phyloP scores from a whole-genome alignment of 2,113 vertebrate species.

The Coptodon rendalli region DNA sequence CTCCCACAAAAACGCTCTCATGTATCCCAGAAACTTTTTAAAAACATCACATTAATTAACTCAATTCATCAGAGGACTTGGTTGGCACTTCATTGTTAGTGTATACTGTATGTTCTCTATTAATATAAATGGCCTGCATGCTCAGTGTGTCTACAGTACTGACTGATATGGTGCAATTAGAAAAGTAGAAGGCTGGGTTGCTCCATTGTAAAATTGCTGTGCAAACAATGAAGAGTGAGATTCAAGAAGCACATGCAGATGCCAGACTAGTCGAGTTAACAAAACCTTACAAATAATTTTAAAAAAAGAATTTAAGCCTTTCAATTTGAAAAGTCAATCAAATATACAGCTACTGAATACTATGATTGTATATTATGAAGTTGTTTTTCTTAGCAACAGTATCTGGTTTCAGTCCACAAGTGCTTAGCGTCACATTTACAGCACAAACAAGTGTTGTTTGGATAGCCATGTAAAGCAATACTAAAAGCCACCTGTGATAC shows the following conservation, averaged over 20 bases:
- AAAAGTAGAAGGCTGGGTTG: not conserved
- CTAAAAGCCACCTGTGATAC: not conserved
- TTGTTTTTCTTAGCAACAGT: not conserved
- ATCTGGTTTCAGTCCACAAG: not conserved
- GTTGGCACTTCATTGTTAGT: not conserved
- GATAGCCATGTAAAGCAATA: not conserved
- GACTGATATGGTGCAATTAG: not conserved
- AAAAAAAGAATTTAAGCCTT: not conserved
- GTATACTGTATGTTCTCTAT: not conserved
- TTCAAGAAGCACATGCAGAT: not conserved
- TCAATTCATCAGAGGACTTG: not conserved
- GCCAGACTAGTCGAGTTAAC: not conserved
- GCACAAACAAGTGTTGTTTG: not conserved
- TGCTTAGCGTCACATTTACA: not conserved
- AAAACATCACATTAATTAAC: not conserved
- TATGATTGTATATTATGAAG: not conserved
- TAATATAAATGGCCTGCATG: not conserved
- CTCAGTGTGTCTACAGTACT: not conserved
- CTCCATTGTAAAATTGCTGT: slow-evolving; percentile 44
- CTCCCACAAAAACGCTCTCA: not conserved
- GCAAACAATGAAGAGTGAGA: slow-evolving; percentile 13
- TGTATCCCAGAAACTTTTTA: not conserved
- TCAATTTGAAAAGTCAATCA: not conserved
- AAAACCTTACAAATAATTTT: not conserved
- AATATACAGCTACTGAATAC: not conserved